These are phyloP conservation scores for Zoanthus sansibaricus DNA, from an alignment of 92 coral and sea anemone species.

Conservation along the genomic window DNA sequence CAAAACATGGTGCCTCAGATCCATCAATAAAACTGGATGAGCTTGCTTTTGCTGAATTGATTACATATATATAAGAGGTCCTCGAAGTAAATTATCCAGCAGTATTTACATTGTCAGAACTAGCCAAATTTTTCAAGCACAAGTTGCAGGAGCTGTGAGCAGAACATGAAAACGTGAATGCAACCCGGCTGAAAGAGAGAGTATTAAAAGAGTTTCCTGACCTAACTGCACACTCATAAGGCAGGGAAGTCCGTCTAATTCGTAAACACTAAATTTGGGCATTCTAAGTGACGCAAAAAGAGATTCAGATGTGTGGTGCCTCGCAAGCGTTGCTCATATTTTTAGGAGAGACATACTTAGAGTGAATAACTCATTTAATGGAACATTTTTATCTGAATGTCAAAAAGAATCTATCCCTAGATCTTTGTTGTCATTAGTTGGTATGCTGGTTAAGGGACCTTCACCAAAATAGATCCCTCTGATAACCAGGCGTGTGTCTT, in stretches of 20 bases:
- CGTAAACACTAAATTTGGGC: background rate
- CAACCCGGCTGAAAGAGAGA: conserved; percentile 71
- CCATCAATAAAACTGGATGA: conserved; percentile 26
- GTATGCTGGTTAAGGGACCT: conserved; percentile 61
- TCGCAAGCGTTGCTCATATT: conserved; percentile 44
- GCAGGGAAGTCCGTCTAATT: conserved; percentile 62
- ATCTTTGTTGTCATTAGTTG: conserved; percentile 53
- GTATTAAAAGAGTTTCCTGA: conserved; percentile 66
- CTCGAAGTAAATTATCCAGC: conserved; percentile 49
- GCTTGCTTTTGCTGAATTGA: conserved; percentile 73
- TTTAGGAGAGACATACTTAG: conserved; percentile 37
- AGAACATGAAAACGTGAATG: conserved; percentile 14
- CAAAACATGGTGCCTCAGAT: conserved; percentile 39
- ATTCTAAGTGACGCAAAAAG: background rate
- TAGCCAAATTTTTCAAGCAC: conserved; percentile 11
- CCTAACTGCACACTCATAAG: conserved; percentile 68
- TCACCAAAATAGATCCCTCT: conserved; percentile 47
- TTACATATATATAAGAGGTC: conserved; percentile 65
- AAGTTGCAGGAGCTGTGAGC: background rate
- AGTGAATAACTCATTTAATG: conserved; percentile 5
- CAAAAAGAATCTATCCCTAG: conserved; percentile 61
- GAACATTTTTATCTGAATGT: conserved; percentile 35
- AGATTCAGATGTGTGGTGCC: conserved; percentile 51
- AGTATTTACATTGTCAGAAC: conserved; percentile 60
- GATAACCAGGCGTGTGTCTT: conserved; percentile 69